Conservation (phyloP, 2,888 invertebrate species). For the Spisula subtruncata region DNA sequence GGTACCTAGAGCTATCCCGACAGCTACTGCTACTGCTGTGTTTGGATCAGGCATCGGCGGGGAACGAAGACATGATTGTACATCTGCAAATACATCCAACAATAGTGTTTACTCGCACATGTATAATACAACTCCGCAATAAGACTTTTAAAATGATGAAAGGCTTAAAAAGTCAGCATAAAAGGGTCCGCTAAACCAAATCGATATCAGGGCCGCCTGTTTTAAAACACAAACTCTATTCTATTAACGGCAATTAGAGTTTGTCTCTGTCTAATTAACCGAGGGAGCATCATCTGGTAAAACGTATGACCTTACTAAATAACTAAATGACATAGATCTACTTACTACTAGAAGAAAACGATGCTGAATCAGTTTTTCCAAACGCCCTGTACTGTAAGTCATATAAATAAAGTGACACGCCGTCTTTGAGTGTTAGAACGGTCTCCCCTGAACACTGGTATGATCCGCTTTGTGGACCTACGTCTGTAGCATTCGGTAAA, state of each 20-base stretch:
- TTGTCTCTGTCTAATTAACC: too few species aligned
- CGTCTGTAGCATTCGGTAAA: conserved; percentile 45
- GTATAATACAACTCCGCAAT: too few species aligned
- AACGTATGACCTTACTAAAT: too few species aligned
- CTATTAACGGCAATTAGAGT: too few species aligned
- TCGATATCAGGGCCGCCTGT: too few species aligned
- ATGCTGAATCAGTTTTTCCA: conserved; percentile 46
- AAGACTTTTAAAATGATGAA: too few species aligned
- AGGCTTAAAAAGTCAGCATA: too few species aligned
- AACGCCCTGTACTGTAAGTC: conserved; percentile 62
- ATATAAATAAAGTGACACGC: conserved; percentile 43
- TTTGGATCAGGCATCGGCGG: conserved; percentile 33
- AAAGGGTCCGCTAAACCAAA: too few species aligned
- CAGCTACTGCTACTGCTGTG: conserved; percentile 46
- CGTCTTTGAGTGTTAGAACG: conserved; percentile 32
- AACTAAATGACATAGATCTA: not conserved
- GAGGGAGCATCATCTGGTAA: not conserved
- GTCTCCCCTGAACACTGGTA: conserved; percentile 47
- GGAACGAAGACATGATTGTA: conserved; percentile 27
- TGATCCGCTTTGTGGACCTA: conserved; percentile 44
- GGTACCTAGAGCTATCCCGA: conserved; percentile 61
- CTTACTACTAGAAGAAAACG: conserved; percentile 56
- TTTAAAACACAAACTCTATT: too few species aligned
- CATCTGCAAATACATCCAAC: conserved; percentile 47
- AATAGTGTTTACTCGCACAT: too few species aligned